These are phyloP conservation scores for Vollenhovia emeryi DNA, from an alignment of 1,140 invertebrate genomes.

Conservation along the genomic window DNA sequence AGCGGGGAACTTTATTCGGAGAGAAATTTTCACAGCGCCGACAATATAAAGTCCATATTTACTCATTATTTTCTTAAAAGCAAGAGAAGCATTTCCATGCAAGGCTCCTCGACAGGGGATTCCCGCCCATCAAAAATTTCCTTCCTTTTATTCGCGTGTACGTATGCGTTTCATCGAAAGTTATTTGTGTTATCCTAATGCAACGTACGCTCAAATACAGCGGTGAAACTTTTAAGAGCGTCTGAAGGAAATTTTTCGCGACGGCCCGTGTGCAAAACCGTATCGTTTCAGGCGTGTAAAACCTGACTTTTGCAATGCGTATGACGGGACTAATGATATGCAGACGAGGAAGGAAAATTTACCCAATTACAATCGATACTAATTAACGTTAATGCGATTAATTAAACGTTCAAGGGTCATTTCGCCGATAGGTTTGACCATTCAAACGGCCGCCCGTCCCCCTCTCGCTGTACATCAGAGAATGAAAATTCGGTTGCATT, in stretches of 20 bases:
- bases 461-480: neutral
- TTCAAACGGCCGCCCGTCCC: neutral
- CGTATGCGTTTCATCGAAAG: neutral
- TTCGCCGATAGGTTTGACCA: neutral
- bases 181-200: neutral
- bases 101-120: neutral
- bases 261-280: neutral
- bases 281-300: neutral
- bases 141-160: slow-evolving; percentile 2
- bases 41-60: slow-evolving; percentile 35
- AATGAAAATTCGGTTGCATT: neutral
- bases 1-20: slow-evolving; percentile 16
- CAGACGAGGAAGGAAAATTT: neutral
- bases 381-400: slow-evolving; percentile 14
- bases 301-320: neutral
- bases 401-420: slow-evolving; percentile 2
- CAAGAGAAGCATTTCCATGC: slow-evolving; percentile 35
- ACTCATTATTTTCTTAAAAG: slow-evolving; percentile 40
- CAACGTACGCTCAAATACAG: neutral
- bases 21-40: slow-evolving; percentile 17
- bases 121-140: slow-evolving; percentile 49
- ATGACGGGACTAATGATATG: neutral
- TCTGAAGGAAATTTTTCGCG: neutral
- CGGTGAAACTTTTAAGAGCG: neutral
- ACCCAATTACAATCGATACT: neutral